Evolutionary conservation across 2,888 invertebrate genomes (phyloP).

Genomic region (Brassicogethes aeneus): DNA sequence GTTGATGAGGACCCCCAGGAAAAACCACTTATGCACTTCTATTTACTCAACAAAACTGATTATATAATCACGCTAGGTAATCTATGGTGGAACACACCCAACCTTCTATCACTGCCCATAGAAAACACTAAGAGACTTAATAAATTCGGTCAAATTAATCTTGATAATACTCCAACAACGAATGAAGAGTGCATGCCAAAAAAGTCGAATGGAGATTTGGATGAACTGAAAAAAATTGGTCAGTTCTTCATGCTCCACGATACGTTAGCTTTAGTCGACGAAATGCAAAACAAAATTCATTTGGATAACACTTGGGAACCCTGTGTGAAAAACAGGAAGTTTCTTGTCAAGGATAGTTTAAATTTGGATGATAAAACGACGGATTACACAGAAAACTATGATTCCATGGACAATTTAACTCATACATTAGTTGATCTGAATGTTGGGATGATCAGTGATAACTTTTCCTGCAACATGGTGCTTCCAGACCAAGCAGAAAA

Average conservation of each 20-base stretch:
- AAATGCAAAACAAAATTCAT: conserved; percentile 19
- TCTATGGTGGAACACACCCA: conserved; percentile 35
- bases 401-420: conserved; percentile 32
- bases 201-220: conserved; percentile 1
- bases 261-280: conserved; percentile 24
- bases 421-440: conserved; percentile 31
- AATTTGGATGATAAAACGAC: conserved; percentile 34
- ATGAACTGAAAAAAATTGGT: conserved; percentile 4
- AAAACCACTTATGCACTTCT: neutral
- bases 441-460: too few relatives aligned
- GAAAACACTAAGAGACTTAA: conserved; percentile 10
- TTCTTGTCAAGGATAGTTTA: conserved; percentile 35
- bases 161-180: neutral
- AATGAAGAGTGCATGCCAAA: neutral
- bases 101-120: conserved; percentile 15
- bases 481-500: conserved; percentile 23
- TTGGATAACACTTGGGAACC: conserved; percentile 26
- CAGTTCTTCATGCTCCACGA: conserved; percentile 18
- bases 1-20: conserved; percentile 14
- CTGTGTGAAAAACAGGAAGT: conserved; percentile 25
- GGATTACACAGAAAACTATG: conserved; percentile 24
- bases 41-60: neutral
- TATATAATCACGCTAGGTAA: conserved; percentile 10
- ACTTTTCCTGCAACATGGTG: conserved; percentile 19
- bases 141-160: conserved; percentile 4